phyloP scores from a whole-genome alignment of 1,140 invertebrate genomes.

The Holotrichia oblita region DNA sequence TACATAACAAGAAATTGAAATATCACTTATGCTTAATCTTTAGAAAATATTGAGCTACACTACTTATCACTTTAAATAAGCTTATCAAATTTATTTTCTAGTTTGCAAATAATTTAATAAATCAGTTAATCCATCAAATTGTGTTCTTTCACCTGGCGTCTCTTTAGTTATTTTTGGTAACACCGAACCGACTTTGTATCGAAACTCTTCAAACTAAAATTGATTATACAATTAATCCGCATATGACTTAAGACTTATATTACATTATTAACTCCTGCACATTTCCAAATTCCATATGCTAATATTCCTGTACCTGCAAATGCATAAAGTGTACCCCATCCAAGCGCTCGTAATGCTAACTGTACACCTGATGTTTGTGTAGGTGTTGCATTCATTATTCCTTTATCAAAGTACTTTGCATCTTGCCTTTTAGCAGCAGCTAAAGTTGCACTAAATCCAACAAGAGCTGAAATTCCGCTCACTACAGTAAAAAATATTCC shows the following conservation, averaged over 20 bases:
- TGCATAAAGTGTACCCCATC: conserved; percentile 88
- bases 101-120: conserved; percentile 78
- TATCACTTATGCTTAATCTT: no score
- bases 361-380: conserved; percentile 78
- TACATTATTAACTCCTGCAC: conserved; percentile 84
- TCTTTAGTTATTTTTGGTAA: conserved; percentile 83
- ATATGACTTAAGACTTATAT: conserved; percentile 47
- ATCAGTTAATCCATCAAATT: conserved; percentile 85
- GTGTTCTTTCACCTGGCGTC: conserved; percentile 81
- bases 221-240: neutral
- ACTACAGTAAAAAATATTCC: conserved; percentile 79
- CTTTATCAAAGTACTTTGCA: conserved; percentile 81
- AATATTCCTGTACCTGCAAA: conserved; percentile 82
- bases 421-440: conserved; percentile 81
- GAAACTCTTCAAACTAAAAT: conserved; percentile 75
- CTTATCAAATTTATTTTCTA: conserved; percentile 30
- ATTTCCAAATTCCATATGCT: conserved; percentile 88
- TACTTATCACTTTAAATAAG: no score
- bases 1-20: no score
- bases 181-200: conserved; percentile 73
- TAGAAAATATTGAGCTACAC: no score
- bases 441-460: conserved; percentile 84
- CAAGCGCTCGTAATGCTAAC: conserved; percentile 83
- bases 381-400: conserved; percentile 70
- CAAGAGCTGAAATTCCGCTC: conserved; percentile 79